phyloP scores from a whole-genome alignment of 2,888 invertebrate species.

The Lepidochitona cinerea region DNA sequence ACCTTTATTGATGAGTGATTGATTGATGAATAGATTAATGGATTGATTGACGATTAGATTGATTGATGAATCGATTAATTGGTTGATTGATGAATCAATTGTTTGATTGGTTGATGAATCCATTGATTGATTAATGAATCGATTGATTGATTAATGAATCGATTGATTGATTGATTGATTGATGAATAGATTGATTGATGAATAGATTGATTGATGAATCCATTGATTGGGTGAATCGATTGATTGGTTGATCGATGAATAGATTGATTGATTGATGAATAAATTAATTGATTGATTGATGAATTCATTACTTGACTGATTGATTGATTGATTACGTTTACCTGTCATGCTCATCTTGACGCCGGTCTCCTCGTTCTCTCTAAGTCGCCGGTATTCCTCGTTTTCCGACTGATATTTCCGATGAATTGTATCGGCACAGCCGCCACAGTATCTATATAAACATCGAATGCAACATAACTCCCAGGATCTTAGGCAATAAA shows the following conservation, averaged over 20 bases:
- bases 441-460: not conserved
- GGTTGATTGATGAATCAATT: no score
- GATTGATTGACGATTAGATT: no score
- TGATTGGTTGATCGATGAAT: not conserved
- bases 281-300: not conserved
- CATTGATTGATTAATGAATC: no score
- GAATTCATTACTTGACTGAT: not conserved
- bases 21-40: no score
- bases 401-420: not conserved
- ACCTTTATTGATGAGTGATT: no score
- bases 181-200: no score
- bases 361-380: not conserved
- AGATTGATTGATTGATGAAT: not conserved
- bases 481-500: not conserved
- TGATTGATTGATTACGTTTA: not conserved
- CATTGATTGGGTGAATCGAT: not conserved
- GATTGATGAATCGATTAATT: no score
- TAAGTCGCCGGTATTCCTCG: not conserved
- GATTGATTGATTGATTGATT: no score
- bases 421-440: not conserved
- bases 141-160: no score
- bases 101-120: no score
- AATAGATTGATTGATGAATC: not conserved
- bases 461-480: not conserved
- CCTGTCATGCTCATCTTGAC: not conserved